Evolutionary conservation across 2,888 invertebrate species (phyloP).

Genomic region (Melanchra persicariae): DNA sequence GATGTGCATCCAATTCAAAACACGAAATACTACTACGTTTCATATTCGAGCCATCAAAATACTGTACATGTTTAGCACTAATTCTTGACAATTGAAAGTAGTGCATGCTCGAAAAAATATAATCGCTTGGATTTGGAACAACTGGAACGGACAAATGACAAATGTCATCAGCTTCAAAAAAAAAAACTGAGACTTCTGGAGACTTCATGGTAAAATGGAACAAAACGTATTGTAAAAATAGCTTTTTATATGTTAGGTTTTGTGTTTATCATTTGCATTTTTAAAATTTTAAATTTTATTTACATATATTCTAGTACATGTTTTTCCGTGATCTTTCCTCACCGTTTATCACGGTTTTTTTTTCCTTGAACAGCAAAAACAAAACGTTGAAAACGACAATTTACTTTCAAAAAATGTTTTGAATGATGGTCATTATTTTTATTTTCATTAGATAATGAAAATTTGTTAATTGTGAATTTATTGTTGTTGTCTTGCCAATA

Average conservation of each 20-base stretch:
- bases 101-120: neutral
- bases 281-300: no score
- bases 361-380: conserved; percentile 37
- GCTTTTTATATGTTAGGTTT: no score
- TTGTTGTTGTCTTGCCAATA: conserved; percentile 38
- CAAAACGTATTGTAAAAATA: neutral
- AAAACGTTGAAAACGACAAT: conserved; percentile 73
- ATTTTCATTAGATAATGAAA: conserved; percentile 49
- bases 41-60: neutral
- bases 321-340: neutral
- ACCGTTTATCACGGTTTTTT: neutral
- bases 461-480: conserved; percentile 43
- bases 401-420: conserved; percentile 71
- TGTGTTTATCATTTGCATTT: no score
- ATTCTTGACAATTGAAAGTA: neutral
- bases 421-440: conserved; percentile 42
- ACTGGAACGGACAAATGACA: conserved; percentile 26
- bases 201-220: neutral
- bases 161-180: neutral
- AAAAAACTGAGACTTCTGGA: neutral
- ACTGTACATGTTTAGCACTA: conserved; percentile 2
- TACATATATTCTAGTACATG: no score
- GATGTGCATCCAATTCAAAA: conserved; percentile 31
- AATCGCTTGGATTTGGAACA: neutral
- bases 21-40: conserved; percentile 27